phyloP scores from a whole-genome alignment of 2,888 invertebrate genomes.

The Cryptocephalus moraei region DNA sequence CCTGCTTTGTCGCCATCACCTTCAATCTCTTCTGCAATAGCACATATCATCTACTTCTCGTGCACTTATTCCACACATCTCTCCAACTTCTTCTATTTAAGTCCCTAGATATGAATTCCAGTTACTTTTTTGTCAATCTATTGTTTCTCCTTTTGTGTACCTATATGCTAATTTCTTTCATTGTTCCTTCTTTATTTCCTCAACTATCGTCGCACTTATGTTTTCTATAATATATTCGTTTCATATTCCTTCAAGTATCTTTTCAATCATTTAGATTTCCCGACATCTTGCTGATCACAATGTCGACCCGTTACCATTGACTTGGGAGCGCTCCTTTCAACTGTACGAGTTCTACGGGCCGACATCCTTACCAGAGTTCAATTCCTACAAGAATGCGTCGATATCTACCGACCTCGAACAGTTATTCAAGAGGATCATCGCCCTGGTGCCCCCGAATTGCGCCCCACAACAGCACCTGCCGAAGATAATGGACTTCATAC shows the following conservation, averaged over 20 bases:
- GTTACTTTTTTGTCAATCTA: too few relatives aligned
- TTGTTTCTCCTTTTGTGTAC: too few relatives aligned
- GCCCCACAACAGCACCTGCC: slow-evolving; percentile 52
- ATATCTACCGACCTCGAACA: slow-evolving; percentile 76
- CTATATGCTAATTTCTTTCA: too few relatives aligned
- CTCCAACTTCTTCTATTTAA: too few relatives aligned
- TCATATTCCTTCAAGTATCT: neutral
- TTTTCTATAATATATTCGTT: neutral
- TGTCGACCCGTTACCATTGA: slow-evolving; percentile 54
- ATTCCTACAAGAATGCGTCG: slow-evolving; percentile 61
- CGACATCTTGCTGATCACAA: slow-evolving; percentile 67
- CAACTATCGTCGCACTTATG: too few relatives aligned
- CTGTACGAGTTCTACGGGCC: slow-evolving; percentile 76
- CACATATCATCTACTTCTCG: too few relatives aligned
- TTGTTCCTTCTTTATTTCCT: too few relatives aligned
- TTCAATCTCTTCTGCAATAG: too few relatives aligned
- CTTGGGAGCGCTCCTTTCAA: slow-evolving; percentile 65
- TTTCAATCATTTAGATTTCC: slow-evolving; percentile 35
- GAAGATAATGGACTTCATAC: slow-evolving; percentile 31
- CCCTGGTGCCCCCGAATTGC: slow-evolving; percentile 55
- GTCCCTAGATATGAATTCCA: too few relatives aligned
- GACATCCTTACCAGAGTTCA: slow-evolving; percentile 68
- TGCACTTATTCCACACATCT: too few relatives aligned
- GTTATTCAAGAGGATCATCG: slow-evolving; percentile 59
- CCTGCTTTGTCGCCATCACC: too few relatives aligned